Base-by-base conservation (phyloP, 1,140 invertebrate genomes). In the Drosophila neocordata region DNA sequence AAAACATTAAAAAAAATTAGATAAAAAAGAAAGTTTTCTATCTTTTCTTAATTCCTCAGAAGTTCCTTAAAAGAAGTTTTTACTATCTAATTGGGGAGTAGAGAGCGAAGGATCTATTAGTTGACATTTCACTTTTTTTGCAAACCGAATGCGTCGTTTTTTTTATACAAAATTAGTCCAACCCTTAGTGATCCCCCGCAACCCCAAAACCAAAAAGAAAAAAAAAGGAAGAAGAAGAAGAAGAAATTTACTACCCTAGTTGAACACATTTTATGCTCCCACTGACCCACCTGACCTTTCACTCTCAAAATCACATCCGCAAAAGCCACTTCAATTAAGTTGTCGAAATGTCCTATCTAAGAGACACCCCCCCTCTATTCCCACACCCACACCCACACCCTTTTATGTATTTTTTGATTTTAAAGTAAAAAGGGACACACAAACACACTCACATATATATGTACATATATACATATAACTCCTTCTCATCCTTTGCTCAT, bases 271-370 rank as follows among this genome's bases (percentile, higher is more conserved):
- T 53, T 20, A 53, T 53, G 51, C 31, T 56, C 53, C 31, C 44
- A 35, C 13, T 52, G 41, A 22, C 37, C 34, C 44, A 13, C 27
- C 51, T 65, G 73, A 81, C 78, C 78, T 81, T 77, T 81, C 55
- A 77, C 69, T 81, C 69, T 77, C 69, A 58, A 24, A 51, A 67
- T 73, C 37, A 57, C 22, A 58, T 38, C 20, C 12, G 34, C 58
- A 62, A 44, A 31, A 48, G 44, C 38, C 13, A 35, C 22, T 61
- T 61, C 52, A 72, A 72, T 77, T 67, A 68, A 59, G 61, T 52
- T 72, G 38, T 34, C 57, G 20, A 31, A 44, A 11, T 53, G 13
- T 55, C 37, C 20, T 53, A 48, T 35, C 37, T 71, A 62, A 62
- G 31, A 24, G 35, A 59, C 58, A 6, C 27, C 18, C 8, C 15